phyloP scores from a whole-genome alignment of 2,113 vertebrate species.

The Cygnus buccinator region DNA sequence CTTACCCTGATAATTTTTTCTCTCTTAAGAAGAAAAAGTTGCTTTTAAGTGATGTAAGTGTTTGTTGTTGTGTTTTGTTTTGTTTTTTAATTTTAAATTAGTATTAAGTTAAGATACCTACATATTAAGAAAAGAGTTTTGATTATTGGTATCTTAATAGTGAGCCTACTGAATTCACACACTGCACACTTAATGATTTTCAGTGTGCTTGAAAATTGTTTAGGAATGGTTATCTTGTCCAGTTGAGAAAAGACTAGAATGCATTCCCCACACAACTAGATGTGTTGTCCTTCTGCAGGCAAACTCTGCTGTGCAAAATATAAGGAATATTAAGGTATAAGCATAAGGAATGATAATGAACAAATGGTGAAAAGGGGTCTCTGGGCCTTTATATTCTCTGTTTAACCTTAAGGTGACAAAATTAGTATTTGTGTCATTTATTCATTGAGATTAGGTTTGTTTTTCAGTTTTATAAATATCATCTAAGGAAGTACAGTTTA shows the following conservation, averaged over 20 bases:
- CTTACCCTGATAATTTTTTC: not conserved
- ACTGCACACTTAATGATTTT: not conserved
- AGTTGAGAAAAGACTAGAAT: not conserved
- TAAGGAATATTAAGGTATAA: not conserved
- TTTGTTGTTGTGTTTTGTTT: too few species aligned
- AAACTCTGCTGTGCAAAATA: not conserved
- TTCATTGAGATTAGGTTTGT: not conserved
- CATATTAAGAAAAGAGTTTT: not conserved
- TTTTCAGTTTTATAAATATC: not conserved
- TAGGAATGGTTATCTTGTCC: not conserved
- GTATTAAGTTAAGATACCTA: not conserved
- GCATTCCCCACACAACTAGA: not conserved
- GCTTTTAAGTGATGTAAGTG: not conserved
- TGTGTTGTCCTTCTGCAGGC: not conserved
- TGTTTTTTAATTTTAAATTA: not conserved
- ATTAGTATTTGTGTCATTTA: not conserved
- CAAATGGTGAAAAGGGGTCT: not conserved
- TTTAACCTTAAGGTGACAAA: not conserved
- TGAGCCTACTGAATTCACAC: not conserved
- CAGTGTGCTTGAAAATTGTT: not conserved
- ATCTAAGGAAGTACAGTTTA: not conserved
- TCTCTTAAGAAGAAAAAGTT: not conserved
- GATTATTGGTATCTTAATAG: not conserved
- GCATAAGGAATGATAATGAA: not conserved
- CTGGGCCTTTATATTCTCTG: not conserved